A percentile compares a stretch with the other conserved stretches of the same genome.
These are phyloP conservation scores for Heterodera carotae DNA, from an alignment of 1,140 invertebrate genomes.

Conservation along the genomic window DNA sequence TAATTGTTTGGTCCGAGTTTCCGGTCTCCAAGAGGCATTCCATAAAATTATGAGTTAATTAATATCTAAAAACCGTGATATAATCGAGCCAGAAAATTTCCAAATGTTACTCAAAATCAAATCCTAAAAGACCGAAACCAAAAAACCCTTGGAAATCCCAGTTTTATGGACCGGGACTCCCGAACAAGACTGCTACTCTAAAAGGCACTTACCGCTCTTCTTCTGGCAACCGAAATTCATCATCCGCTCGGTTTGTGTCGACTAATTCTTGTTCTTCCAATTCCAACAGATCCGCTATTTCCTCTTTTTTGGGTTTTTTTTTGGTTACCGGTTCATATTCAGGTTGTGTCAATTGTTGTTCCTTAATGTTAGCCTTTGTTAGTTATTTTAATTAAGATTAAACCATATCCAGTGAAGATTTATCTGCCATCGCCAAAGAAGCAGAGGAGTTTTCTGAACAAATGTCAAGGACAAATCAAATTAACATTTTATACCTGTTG, in stretches of 20 bases:
- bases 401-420: slow-evolving; percentile 9
- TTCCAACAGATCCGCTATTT: slow-evolving; percentile 29
- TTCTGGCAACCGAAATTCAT: background rate
- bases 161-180: no score
- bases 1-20: no score
- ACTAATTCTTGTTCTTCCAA: slow-evolving; percentile 21
- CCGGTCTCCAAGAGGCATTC: no score
- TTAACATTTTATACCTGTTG: background rate
- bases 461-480: background rate
- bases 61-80: no score
- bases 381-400: slow-evolving; percentile 22
- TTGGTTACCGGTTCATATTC: background rate
- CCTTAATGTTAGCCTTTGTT: slow-evolving; percentile 20
- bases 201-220: background rate
- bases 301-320: slow-evolving; percentile 31
- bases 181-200: no score
- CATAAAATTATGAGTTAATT: no score
- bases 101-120: no score
- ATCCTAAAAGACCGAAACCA: no score
- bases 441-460: background rate
- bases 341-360: background rate
- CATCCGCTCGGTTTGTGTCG: background rate
- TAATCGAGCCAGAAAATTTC: no score
- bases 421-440: background rate
- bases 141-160: no score